phyloP scores from a whole-genome alignment of 2,113 vertebrate genomes.

The Sphaerodactylus townsendi region DNA sequence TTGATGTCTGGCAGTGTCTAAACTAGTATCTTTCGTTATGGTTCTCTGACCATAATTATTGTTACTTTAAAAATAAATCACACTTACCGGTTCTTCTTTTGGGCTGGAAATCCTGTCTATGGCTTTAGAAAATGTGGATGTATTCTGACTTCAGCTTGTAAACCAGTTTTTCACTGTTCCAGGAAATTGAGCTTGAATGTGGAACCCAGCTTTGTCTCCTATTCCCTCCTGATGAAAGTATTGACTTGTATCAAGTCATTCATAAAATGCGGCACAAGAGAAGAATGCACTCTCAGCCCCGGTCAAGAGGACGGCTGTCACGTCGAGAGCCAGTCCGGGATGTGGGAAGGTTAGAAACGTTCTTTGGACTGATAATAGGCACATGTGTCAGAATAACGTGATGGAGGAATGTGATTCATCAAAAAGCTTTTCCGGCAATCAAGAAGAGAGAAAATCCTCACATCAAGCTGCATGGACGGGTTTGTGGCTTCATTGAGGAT shows the following conservation, averaged over 20 bases:
- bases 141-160: slow-evolving; percentile 53
- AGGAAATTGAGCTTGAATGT: slow-evolving; percentile 96
- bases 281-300: slow-evolving; percentile 93
- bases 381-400: slow-evolving; percentile 88
- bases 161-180: slow-evolving; percentile 70
- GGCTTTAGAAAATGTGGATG: background rate
- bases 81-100: background rate
- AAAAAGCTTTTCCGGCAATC: slow-evolving; percentile 83
- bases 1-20: slow-evolving; percentile 44
- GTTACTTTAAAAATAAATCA: slow-evolving; percentile 36
- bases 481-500: slow-evolving; percentile 92
- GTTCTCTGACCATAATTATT: slow-evolving; percentile 32
- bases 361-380: slow-evolving; percentile 95
- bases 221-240: slow-evolving; percentile 95
- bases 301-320: slow-evolving; percentile 89
- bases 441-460: slow-evolving; percentile 90
- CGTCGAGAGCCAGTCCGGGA: slow-evolving; percentile 91
- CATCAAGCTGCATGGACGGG: slow-evolving; percentile 89
- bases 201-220: slow-evolving; percentile 95
- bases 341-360: slow-evolving; percentile 99
- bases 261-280: slow-evolving; percentile 96
- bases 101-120: slow-evolving; percentile 1
- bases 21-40: slow-evolving; percentile 31
- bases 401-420: slow-evolving; percentile 88
- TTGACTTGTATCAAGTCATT: slow-evolving; percentile 97